Evolutionary conservation across 64 coral and sea anemone genomes (phyloP).

Genomic region (Stylophora pistillata): DNA sequence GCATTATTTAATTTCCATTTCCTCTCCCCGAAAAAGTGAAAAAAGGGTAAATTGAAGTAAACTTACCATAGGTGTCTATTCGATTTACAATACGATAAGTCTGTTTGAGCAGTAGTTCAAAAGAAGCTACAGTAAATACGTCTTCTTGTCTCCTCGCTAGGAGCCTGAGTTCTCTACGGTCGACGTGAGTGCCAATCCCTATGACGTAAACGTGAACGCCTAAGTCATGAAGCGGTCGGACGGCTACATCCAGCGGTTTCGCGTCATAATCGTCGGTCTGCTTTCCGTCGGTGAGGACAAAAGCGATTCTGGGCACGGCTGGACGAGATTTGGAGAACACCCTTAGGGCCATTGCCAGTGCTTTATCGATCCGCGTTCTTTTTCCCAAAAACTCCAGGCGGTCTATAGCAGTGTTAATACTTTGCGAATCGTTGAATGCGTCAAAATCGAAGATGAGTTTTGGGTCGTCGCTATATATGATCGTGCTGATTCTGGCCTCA

Average conservation of each 20-base stretch:
- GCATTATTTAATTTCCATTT: too few species aligned
- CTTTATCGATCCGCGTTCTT: conserved; percentile 77
- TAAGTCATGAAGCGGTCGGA: conserved; percentile 61
- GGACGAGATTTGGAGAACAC: conserved; percentile 67
- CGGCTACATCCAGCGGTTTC: conserved; percentile 44
- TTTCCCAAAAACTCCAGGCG: conserved; percentile 58
- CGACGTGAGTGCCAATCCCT: conserved; percentile 58
- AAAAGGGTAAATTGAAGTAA: background rate
- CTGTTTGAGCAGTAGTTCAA: conserved; percentile 46
- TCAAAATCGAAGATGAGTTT: conserved; percentile 67
- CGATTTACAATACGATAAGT: conserved; percentile 37
- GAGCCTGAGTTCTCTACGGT: conserved; percentile 53
- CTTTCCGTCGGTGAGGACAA: conserved; percentile 87
- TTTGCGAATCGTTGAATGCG: conserved; percentile 28
- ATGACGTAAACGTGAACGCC: conserved; percentile 84
- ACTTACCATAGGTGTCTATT: conserved; percentile 37
- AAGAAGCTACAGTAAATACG: conserved; percentile 77
- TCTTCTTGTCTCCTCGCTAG: conserved; percentile 59
- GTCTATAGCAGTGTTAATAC: conserved; percentile 57
- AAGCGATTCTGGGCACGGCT: conserved; percentile 69
- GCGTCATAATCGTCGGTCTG: conserved; percentile 69
- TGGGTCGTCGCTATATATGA: conserved; percentile 77
- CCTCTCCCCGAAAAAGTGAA: background rate
- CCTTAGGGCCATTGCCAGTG: conserved; percentile 14
- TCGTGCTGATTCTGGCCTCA: conserved; percentile 64